Evolutionary conservation across 2,888 invertebrate genomes (phyloP), one percentile per base, ranked within the genome.

Genomic region (Bruchidius siliquastri): DNA sequence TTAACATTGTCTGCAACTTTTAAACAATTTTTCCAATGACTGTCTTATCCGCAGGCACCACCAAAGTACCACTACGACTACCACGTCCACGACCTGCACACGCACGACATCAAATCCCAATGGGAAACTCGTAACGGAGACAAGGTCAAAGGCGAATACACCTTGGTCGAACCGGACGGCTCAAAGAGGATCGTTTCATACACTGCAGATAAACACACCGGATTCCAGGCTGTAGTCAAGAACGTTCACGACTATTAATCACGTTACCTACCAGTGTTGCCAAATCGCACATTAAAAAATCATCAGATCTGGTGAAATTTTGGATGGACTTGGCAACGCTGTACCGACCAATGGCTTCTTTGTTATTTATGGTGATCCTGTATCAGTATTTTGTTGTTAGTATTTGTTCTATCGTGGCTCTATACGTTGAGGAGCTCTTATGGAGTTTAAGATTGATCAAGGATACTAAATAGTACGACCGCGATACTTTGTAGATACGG

Each of bases 51-150:
- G 71, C 78, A 87, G 87, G 84, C 85, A 32, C 84, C 83, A 76
- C 85, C 87, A 21, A 85, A 86, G 77, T 87, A 87, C 80, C 86
- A 87, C 75, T 87, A 84, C 82, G 87, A 87, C 75, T 87, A 87
- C 78, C 85, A 86, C 72, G 87, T 87, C 68, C 86, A 87, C 79
- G 87, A 87, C 78, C 83, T 86, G n/a, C 86, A 87, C 79, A 87
- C 86, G n/a, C 86, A 86, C 77, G 87, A 87, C 78, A 85, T 87
- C 75, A 87, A 87, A 80, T 86, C 83, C 74, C 87, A 87, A 78
- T 87, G 86, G 85, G 87, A 87, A 80, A 86, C 86, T 22, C 80
- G 87, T 71, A 86, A 87, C 74, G 87, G 87, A 2, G 87, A 87
- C 76, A 83, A 83, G 74, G 87, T 87, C 73, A 85, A 86, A 76